Evolutionary conservation across 2,888 invertebrate species (phyloP).

Genomic region (Vannuccia rotundouncinata): DNA sequence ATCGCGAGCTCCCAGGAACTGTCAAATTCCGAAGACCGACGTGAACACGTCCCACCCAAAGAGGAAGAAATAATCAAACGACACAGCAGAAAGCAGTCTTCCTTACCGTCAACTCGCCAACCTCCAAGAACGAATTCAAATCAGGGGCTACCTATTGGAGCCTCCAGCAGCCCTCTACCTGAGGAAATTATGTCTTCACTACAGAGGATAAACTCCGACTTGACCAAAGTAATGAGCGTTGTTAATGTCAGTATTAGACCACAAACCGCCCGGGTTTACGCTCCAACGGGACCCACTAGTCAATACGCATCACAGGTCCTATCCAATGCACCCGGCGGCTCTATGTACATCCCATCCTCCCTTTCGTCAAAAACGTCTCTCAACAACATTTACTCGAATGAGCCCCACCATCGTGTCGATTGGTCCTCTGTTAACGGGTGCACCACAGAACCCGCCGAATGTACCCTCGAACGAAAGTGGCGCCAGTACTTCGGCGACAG

Average conservation of each 20-base stretch:
- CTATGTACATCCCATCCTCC: neutral
- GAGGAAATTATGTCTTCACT: neutral
- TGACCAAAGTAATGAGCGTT: neutral
- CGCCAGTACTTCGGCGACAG: constrained; percentile 17
- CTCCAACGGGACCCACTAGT: constrained; percentile 2
- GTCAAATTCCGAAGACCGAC: neutral
- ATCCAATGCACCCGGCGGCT: neutral
- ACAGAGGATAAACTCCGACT: neutral
- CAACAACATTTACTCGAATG: neutral
- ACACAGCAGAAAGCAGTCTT: neutral
- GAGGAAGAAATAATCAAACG: neutral
- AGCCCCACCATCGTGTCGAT: constrained; percentile 29
- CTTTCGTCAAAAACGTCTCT: neutral
- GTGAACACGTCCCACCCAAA: neutral
- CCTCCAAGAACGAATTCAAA: neutral
- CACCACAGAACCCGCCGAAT: neutral
- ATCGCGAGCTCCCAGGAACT: neutral
- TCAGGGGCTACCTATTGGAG: neutral
- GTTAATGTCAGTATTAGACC: constrained; percentile 6
- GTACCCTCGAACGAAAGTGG: constrained; percentile 22
- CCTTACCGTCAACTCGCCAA: neutral
- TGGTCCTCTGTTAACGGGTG: constrained; percentile 11
- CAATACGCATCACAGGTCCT: neutral
- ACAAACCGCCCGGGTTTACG: neutral
- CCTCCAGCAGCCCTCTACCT: neutral